Evolutionary conservation across 2,797 vertebrate genomes (phyloP).

Genomic region (Rhinogobio ventralis): DNA sequence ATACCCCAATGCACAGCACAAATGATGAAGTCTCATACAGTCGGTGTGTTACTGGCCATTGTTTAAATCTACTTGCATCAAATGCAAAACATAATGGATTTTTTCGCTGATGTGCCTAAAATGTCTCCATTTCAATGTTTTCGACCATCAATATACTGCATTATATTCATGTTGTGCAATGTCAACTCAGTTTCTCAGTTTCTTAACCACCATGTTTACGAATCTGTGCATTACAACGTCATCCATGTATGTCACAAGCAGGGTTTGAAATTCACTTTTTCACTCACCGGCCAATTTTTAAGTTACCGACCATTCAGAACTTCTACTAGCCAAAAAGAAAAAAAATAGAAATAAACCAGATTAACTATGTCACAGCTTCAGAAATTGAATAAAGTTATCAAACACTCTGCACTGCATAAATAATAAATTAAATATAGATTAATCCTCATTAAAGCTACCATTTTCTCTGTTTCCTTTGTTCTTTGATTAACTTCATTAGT

Average conservation of each 20-base stretch:
- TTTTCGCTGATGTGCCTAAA: not conserved
- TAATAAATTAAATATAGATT: too few species aligned
- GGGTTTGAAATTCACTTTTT: too few species aligned
- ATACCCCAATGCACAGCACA: not conserved
- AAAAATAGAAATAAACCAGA: too few species aligned
- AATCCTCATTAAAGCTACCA: too few species aligned
- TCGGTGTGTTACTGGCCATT: not conserved
- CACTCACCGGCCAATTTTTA: too few species aligned
- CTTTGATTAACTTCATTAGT: too few species aligned
- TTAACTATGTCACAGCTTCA: too few species aligned
- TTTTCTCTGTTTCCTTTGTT: too few species aligned
- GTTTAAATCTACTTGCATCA: not conserved
- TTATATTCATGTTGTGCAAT: not conserved
- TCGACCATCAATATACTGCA: not conserved
- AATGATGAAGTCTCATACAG: not conserved
- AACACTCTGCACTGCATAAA: too few species aligned
- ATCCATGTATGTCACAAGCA: not conserved
- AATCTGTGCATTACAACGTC: not conserved
- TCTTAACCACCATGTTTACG: not conserved
- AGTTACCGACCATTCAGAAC: too few species aligned
- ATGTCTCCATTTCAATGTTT: not conserved
- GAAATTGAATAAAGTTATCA: too few species aligned
- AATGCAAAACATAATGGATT: not conserved
- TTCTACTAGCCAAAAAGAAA: too few species aligned
- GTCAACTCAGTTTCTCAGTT: not conserved